A percentile compares a stretch with the other conserved stretches of the same genome.
Conservation (phyloP, 2,797 vertebrate species). For the Uromys caudimaculatus region DNA sequence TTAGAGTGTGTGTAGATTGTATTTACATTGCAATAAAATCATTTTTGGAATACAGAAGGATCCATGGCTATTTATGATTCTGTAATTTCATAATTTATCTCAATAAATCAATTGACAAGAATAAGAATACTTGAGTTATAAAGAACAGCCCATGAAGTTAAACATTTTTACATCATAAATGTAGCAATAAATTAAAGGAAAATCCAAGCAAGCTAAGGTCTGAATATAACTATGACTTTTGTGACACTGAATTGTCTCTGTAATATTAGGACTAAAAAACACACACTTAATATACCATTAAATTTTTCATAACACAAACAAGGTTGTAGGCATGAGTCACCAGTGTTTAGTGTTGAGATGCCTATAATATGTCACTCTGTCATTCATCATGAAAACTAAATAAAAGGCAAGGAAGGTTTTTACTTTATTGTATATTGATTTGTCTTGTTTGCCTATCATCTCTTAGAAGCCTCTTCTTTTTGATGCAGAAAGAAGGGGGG, state of each 20-base stretch:
- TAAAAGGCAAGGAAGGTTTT: background rate
- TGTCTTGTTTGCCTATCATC: too few relatives aligned
- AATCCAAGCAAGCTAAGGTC: background rate
- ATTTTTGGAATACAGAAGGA: slow-evolving; percentile 64
- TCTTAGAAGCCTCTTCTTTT: background rate
- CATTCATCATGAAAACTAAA: background rate
- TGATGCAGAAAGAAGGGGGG: background rate
- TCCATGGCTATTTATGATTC: slow-evolving; percentile 76
- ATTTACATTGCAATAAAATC: slow-evolving; percentile 69
- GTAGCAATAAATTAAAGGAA: slow-evolving; percentile 48
- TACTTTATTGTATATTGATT: background rate
- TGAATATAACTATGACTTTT: background rate
- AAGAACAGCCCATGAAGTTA: slow-evolving; percentile 66
- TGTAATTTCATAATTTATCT: slow-evolving; percentile 80
- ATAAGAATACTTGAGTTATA: slow-evolving; percentile 81
- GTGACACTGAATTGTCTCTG: background rate
- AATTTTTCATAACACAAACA: background rate
- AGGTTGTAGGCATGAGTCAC: background rate
- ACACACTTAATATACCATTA: background rate
- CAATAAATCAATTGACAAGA: slow-evolving; percentile 83
- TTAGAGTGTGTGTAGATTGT: slow-evolving; percentile 40
- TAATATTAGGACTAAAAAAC: slow-evolving; percentile 35
- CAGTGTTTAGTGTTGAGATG: background rate
- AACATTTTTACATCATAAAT: slow-evolving; percentile 77
- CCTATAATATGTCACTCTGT: background rate